Conservation (phyloP, 2,888 invertebrate species). For the Taphrorychus bicolor region DNA sequence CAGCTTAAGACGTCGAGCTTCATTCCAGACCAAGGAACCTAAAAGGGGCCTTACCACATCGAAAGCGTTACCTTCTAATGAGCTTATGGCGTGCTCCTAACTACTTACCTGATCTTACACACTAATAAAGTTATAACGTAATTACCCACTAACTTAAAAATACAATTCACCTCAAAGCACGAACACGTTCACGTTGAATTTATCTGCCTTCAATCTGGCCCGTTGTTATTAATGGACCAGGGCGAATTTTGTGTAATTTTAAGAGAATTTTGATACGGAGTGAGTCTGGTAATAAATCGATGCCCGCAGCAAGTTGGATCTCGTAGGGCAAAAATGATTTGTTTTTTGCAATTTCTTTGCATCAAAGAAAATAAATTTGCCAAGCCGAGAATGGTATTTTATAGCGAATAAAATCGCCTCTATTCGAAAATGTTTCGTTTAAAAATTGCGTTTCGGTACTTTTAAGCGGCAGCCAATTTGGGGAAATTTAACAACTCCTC, state of each 20-base stretch:
- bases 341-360: slow-evolving; percentile 7
- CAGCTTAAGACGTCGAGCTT: too few relatives aligned
- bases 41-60: too few relatives aligned
- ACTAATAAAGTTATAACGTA: slow-evolving; percentile 1
- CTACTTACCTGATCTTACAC: background rate
- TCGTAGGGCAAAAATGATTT: slow-evolving; percentile 15
- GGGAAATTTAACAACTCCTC: background rate
- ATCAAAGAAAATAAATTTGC: slow-evolving; percentile 13
- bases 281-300: slow-evolving; percentile 1
- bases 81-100: background rate
- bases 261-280: background rate
- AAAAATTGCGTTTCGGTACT: slow-evolving; percentile 17
- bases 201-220: background rate
- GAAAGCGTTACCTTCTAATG: background rate
- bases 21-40: too few relatives aligned
- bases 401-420: slow-evolving; percentile 13
- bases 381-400: slow-evolving; percentile 13
- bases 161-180: background rate
- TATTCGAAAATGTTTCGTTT: slow-evolving; percentile 1
- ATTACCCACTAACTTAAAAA: background rate
- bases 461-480: background rate
- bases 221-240: background rate
- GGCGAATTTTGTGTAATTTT: background rate
- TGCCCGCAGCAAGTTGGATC: slow-evolving; percentile 3
- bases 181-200: background rate